These are phyloP conservation scores for Hyalella azteca DNA, from an alignment of 2,888 invertebrate species.

Conservation along the genomic window DNA sequence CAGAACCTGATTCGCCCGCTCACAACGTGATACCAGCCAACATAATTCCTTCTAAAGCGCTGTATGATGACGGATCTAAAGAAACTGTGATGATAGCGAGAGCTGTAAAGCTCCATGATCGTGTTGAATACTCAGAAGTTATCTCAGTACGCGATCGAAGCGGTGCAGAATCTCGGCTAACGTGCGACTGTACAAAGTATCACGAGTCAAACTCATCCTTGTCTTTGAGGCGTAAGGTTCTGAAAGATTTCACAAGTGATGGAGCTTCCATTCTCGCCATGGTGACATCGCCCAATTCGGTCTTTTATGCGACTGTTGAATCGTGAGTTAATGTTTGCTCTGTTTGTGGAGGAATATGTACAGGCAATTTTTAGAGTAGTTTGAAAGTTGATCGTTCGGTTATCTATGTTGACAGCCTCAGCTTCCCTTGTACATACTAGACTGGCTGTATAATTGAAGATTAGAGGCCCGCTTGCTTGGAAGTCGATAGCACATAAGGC, in stretches of 20 bases:
- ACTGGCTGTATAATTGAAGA: too few relatives aligned
- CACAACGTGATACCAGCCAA: not conserved
- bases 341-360: too few relatives aligned
- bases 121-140: not conserved
- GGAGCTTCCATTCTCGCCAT: conserved; percentile 25
- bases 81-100: not conserved
- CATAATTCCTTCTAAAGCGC: not conserved
- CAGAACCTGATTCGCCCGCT: not conserved
- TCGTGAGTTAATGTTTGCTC: too few relatives aligned
- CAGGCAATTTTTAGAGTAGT: too few relatives aligned
- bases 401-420: too few relatives aligned
- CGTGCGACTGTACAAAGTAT: not conserved
- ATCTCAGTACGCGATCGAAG: not conserved
- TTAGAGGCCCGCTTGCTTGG: too few relatives aligned
- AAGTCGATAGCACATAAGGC: too few relatives aligned
- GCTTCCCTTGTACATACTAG: too few relatives aligned
- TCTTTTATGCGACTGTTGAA: conserved; percentile 40
- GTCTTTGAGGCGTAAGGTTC: not conserved
- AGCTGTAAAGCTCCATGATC: not conserved
- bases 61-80: not conserved
- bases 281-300: conserved; percentile 41
- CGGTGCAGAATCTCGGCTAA: not conserved
- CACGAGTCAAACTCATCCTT: conserved; percentile 15
- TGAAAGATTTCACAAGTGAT: conserved; percentile 34
- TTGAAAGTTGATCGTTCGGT: too few relatives aligned